Evolutionary conservation across 2,888 invertebrate species (phyloP), one percentile per base, ranked within the genome.

Genomic region (Acronicta aceris): DNA sequence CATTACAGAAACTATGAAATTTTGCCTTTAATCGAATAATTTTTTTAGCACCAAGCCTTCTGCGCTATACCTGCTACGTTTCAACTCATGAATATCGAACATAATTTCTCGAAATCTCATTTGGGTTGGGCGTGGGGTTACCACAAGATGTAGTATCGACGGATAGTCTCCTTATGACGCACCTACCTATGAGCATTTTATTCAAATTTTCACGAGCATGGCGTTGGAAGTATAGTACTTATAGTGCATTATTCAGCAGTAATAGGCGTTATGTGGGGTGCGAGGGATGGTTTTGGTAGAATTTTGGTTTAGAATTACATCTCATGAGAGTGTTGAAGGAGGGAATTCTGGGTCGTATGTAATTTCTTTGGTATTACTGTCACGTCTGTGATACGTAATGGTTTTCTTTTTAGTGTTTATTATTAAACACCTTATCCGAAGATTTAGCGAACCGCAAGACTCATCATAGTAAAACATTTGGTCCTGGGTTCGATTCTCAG

Each of bases 71-170:
- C n/a, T n/a, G n/a, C 8, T 2, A 9, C 2, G 5, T 40, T 21
- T 15, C 13, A 43, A 27, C 12, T 21, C 16, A 12, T 52, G 49
- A 45, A 49, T 50, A 41, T 43, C 33, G 55, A 33, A 21, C 45
- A 54, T 72, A 48, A 55, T 67, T 52, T 41, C 48, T 40, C 51
- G 45, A 58, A 57, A 63, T 30, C 45, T 54, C 54, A 58, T 63
- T 63, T 59, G 49, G 49, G 51, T 48, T 50, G 40, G 59, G 42
- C 30, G 27, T 5, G 30, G 45, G 33, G 40, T 50, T 41, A 27
- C 43, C 54, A 53, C 51, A 30, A 48, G 36, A 27, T 40, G 45
- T 16, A 17, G 33, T 36, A 40, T 17, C 25, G 16, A 65, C 47
- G 42, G 17, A 50, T 58, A 36, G 55, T 52, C 47, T 47, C 36